Evolutionary conservation across 2,113 vertebrate genomes (phyloP).

Genomic region (cat (Felis catus)): F.catus_Fca126_mat1.0 CM031416.1:113875001-113875500

Average conservation of each 20-base stretch:
- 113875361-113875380: constrained; percentile 17
- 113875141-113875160: neutral
- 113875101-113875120: neutral
- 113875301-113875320: neutral
- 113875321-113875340: neutral
- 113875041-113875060: neutral
- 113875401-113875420: neutral
- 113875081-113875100: neutral
- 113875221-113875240: neutral
- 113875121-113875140: neutral
- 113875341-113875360: neutral
- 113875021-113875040: neutral
- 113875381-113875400: constrained; percentile 27
- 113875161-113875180: neutral
- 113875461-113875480: neutral
- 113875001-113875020: neutral
- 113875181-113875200: neutral
- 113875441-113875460: neutral
- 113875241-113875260: neutral
- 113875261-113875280: neutral
- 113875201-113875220: neutral
- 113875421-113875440: neutral
- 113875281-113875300: neutral
- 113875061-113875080: neutral
- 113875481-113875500: neutral